Evolutionary conservation across 30 jellyfish, hydroid and myxozoan genomes (phyloP), one percentile per base, ranked within the genome.

Genomic region (Aurelia sp.): DNA sequence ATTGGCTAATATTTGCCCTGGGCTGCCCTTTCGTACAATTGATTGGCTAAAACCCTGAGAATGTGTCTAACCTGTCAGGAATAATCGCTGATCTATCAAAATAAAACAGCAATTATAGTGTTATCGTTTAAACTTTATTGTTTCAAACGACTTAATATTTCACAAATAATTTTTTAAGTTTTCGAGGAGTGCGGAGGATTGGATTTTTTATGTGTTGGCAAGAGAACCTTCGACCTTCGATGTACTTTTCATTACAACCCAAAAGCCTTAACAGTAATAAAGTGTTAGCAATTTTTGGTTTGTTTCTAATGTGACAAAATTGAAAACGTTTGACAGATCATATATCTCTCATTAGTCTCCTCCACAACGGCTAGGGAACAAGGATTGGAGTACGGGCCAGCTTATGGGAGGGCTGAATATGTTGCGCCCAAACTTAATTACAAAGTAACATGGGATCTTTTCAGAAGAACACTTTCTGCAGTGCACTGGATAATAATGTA

Each of bases 1-100:
- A 82, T 82, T 82, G 91, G 91, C 57, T 82, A 62, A 82, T 37
- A 50, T 62, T 50, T 69, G 57, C 71, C 91, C 91, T 68, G 53
- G 23, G 79, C 60, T 83, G 86, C 62, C 86, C 92, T 62, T 81
- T 72, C 85, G 66, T 40, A 63, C 58, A 73, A 60, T 3, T 72
- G 92, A 83, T 83, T 83, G 92, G 92, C 74, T 72, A 61, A 83
- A 62, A 16, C 23, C 80, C 4, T 69, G 78, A 77, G 69, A 35
- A 61, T 59, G 62, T 62, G 55, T 35, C 48, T 83, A 67, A 83
- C 55, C 92, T 35, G 37, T 65, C 81, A 44, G 13, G 65, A 35
- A 65, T 69, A 68, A 69, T 52, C 82, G 74, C 70, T 70, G 63
- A 72, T 83, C 72, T 62, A 83, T 83, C 92, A 62, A 70, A 58